These are phyloP conservation scores for Neoscelio sp. DNA, from an alignment of 2,888 invertebrate species.

Conservation along the genomic window DNA sequence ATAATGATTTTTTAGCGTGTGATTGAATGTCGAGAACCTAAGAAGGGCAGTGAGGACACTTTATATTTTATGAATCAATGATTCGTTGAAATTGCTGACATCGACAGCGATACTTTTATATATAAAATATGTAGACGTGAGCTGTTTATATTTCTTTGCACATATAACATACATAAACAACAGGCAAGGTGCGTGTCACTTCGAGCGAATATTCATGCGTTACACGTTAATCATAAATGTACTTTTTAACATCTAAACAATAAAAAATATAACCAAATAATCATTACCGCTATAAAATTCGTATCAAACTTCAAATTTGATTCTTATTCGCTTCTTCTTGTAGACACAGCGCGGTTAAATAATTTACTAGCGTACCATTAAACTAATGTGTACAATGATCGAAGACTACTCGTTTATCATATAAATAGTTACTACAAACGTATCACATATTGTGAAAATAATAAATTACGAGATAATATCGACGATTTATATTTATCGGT, in stretches of 20 bases:
- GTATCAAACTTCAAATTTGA: slow-evolving; percentile 28
- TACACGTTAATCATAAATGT: slow-evolving; percentile 34
- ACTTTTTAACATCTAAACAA: slow-evolving; percentile 30
- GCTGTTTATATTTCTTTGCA: slow-evolving; percentile 38
- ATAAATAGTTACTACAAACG: slow-evolving; percentile 62
- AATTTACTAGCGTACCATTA: slow-evolving; percentile 50
- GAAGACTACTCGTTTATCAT: slow-evolving; percentile 57
- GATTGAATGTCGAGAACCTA: slow-evolving; percentile 14
- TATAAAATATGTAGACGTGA: slow-evolving; percentile 45
- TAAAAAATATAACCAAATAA: slow-evolving; percentile 34
- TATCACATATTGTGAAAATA: slow-evolving; percentile 59
- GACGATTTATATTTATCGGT: background rate
- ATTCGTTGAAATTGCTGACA: slow-evolving; percentile 33
- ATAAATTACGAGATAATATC: slow-evolving; percentile 47
- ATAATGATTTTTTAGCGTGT: no score
- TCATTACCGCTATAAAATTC: slow-evolving; percentile 35
- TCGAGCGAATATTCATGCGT: slow-evolving; percentile 21
- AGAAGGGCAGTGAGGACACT: slow-evolving; percentile 14
- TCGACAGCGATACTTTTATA: slow-evolving; percentile 36
- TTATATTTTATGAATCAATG: slow-evolving; percentile 11
- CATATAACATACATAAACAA: slow-evolving; percentile 55
- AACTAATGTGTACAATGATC: slow-evolving; percentile 58
- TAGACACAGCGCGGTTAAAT: slow-evolving; percentile 37
- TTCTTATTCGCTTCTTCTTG: slow-evolving; percentile 5
- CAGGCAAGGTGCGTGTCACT: slow-evolving; percentile 53